phyloP scores from a whole-genome alignment of 2,888 invertebrate species.

The Automeris io region DNA sequence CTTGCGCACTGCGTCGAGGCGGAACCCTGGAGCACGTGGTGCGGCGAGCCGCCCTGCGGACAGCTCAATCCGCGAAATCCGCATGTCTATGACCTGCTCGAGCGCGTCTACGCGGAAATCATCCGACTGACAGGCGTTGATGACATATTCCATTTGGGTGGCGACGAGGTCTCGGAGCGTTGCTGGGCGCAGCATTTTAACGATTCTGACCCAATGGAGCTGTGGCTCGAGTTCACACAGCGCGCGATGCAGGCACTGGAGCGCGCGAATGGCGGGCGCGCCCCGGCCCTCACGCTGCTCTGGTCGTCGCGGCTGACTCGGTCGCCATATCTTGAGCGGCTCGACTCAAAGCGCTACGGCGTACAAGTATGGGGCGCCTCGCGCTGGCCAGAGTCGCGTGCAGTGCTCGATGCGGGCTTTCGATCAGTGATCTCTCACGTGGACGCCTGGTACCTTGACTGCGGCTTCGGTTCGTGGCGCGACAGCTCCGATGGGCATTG shows the following conservation, averaged over 20 bases:
- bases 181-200: conserved; percentile 88
- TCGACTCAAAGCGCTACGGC: conserved; percentile 77
- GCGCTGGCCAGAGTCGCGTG: conserved; percentile 87
- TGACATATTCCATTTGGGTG: conserved; percentile 90
- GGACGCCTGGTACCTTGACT: conserved; percentile 92
- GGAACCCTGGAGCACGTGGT: conserved; percentile 87
- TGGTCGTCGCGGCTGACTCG: conserved; percentile 89
- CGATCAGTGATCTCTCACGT: conserved; percentile 89
- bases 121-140: conserved; percentile 84
- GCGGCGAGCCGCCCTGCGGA: conserved; percentile 92
- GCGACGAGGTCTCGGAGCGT: conserved; percentile 87
- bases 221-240: conserved; percentile 87
- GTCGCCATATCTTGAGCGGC: conserved; percentile 79
- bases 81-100: conserved; percentile 83
- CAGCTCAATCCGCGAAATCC: conserved; percentile 90
- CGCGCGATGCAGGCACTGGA: conserved; percentile 79
- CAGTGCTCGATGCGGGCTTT: conserved; percentile 86
- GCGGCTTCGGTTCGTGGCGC: conserved; percentile 91
- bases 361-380: conserved; percentile 90
- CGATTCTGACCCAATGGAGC: conserved; percentile 84
- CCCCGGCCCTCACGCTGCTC: conserved; percentile 78
- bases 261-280: conserved; percentile 77
- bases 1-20: conserved; percentile 88
- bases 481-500: conserved; percentile 90
- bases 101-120: conserved; percentile 85